Evolutionary conservation across 2,888 invertebrate species (phyloP).

Genomic region (Drosophila nr. medialis): DNA sequence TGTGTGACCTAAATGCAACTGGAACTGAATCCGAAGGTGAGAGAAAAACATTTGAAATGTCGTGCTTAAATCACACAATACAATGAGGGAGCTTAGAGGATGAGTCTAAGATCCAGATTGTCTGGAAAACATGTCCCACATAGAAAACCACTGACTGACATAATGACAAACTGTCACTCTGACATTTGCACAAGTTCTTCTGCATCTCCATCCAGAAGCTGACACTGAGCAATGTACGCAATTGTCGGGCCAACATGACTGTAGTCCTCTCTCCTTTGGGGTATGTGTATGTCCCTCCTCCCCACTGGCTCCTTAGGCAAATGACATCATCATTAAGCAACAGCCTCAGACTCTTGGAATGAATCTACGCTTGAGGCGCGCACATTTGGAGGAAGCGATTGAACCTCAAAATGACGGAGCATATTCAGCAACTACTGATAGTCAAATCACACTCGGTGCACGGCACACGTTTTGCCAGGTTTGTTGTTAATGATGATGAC

Average conservation of each 20-base stretch:
- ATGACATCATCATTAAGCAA: conserved; percentile 30
- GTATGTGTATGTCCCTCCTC: conserved; percentile 2
- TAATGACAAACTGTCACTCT: conserved; percentile 24
- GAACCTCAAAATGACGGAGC: conserved; percentile 41
- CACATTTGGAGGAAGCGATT: conserved; percentile 39
- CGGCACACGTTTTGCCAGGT: conserved; percentile 18
- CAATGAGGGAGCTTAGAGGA: not conserved
- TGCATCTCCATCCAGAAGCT: conserved; percentile 23
- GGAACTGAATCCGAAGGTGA: conserved; percentile 1
- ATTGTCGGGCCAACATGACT: conserved; percentile 39
- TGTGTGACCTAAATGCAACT: conserved; percentile 10
- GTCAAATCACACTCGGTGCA: conserved; percentile 33
- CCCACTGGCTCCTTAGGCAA: not conserved
- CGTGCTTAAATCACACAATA: conserved; percentile 15
- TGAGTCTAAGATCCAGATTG: conserved; percentile 1
- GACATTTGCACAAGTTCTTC: conserved; percentile 24
- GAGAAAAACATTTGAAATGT: conserved; percentile 3
- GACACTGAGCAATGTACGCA: conserved; percentile 48
- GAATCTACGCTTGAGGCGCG: conserved; percentile 10
- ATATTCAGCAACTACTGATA: conserved; percentile 19
- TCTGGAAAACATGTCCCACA: conserved; percentile 14
- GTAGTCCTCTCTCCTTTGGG: not conserved
- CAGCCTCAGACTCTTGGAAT: conserved; percentile 17
- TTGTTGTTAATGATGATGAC: conserved; percentile 58
- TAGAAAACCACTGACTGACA: conserved; percentile 24